Evolutionary conservation across 2,888 invertebrate genomes (phyloP), one percentile per base, ranked within the genome.

Genomic region (Steinernema hermaphroditum): DNA sequence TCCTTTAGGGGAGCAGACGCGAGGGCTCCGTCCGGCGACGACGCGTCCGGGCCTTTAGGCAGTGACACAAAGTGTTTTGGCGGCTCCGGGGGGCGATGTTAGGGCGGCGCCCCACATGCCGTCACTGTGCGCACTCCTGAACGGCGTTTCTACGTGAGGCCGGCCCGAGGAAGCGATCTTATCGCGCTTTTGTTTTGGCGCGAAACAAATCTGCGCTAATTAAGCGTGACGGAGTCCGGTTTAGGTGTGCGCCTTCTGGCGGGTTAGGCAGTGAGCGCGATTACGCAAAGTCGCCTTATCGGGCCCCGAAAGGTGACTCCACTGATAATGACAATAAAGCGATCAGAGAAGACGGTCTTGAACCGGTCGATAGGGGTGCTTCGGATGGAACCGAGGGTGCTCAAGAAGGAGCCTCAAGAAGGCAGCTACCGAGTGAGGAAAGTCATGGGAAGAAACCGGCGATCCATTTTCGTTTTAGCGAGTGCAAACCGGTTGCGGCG

Each of bases 151-250:
- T 37, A 8, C 37, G 37, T 8, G 37, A 8, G 37, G 37, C 4
- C 6, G 12, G 12, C 6, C 37, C 37, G 37, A 37, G 37, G 37
- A n/a, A n/a, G 37, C 37, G 37, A 37, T 37, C 37, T 37, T 37
- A 37, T 37, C 37, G 37, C 4, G 12, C 6, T 4, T 12, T 54
- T 24, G 24, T 54, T 54, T 24, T 24, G 2, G 6, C 27, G 22
- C 54, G 9, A 49, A 49, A 49, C 19, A 49, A 49, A 24, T 54
- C 54, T 6, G 6, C 54, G 54, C 54, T 27, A 54, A 54, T 22
- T 14, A 54, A 27, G 9, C 54, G 54, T 54, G 54, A 54, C 54
- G 54, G 54, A 14, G 54, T 54, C 54, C 54, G 54, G 54, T 54
- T 54, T 27, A 19, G 19, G 49, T n/a, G 6, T 12, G 19, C 24